phyloP scores from a whole-genome alignment of 2,797 vertebrate genomes.

The Scarus forsteni region DNA sequence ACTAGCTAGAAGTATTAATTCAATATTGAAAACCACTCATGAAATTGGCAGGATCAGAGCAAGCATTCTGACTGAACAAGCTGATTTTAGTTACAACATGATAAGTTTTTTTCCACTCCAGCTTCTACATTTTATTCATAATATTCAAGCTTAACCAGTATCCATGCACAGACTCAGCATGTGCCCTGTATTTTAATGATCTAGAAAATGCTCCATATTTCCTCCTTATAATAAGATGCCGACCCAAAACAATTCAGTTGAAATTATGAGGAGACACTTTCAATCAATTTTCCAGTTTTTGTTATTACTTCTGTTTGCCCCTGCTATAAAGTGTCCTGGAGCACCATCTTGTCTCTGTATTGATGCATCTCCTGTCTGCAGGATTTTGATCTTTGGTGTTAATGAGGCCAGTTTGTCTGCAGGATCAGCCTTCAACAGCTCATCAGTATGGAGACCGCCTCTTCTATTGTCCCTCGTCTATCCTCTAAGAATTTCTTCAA shows the following conservation, averaged over 20 bases:
- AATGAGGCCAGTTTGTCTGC: constrained; percentile 36
- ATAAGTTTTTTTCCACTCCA: not conserved
- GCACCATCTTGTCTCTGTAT: constrained; percentile 2
- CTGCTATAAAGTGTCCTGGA: constrained; percentile 8
- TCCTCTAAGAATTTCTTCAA: constrained; percentile 11
- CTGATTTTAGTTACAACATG: no score
- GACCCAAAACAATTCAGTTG: not conserved
- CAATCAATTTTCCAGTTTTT: constrained; percentile 12
- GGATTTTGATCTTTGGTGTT: constrained; percentile 22
- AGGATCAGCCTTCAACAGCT: constrained; percentile 42
- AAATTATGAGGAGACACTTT: not conserved
- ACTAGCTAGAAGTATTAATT: no score
- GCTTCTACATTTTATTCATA: not conserved
- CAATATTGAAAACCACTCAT: no score
- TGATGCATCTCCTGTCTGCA: constrained; percentile 15
- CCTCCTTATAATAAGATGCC: not conserved
- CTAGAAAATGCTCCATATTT: not conserved
- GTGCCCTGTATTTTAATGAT: not conserved
- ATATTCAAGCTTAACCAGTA: no score
- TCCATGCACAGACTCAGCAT: not conserved
- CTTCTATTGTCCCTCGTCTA: constrained; percentile 18
- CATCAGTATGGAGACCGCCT: constrained; percentile 41
- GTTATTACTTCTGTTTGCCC: constrained; percentile 17
- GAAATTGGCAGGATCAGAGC: no score
- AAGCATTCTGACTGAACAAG: no score